Percentiles rank a stretch among this genome's conserved stretches.
Evolutionary conservation across 1,140 invertebrate species (phyloP).

Genomic region (Ostrea edulis): DNA sequence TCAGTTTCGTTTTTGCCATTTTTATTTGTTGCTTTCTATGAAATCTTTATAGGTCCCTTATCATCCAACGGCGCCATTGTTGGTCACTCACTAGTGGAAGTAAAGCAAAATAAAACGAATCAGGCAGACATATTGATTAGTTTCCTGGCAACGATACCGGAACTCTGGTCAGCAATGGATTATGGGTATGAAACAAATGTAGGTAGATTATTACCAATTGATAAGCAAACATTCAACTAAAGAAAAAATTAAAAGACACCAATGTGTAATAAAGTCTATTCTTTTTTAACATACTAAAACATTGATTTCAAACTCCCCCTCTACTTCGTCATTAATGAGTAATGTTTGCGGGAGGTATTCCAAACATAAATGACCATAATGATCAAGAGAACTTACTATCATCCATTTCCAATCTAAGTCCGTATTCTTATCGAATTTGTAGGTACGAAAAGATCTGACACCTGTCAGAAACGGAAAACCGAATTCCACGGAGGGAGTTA

Average conservation of each 20-base stretch:
- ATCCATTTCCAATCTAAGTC: not conserved
- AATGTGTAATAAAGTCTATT: no score
- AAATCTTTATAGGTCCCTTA: not conserved
- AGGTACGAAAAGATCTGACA: slow-evolving; percentile 14
- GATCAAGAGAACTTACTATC: not conserved
- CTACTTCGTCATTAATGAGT: no score
- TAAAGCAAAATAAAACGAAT: slow-evolving; percentile 3
- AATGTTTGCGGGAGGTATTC: no score
- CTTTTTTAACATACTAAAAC: no score
- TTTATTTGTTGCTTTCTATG: no score
- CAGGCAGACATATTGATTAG: not conserved
- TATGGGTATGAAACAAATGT: not conserved
- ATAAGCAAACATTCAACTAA: not conserved
- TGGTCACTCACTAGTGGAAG: slow-evolving; percentile 30
- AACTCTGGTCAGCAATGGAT: slow-evolving; percentile 3
- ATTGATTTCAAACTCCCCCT: no score
- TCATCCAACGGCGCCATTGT: slow-evolving; percentile 42
- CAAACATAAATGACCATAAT: no score
- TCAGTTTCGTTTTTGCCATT: no score
- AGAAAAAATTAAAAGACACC: no score
- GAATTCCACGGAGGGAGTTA: slow-evolving; percentile 49
- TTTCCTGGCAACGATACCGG: slow-evolving; percentile 31
- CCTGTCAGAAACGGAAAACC: slow-evolving; percentile 41
- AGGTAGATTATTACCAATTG: not conserved
- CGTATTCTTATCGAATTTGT: not conserved